phyloP scores from a whole-genome alignment of 1,140 invertebrate genomes.

The Drosophila prosaltans region DNA sequence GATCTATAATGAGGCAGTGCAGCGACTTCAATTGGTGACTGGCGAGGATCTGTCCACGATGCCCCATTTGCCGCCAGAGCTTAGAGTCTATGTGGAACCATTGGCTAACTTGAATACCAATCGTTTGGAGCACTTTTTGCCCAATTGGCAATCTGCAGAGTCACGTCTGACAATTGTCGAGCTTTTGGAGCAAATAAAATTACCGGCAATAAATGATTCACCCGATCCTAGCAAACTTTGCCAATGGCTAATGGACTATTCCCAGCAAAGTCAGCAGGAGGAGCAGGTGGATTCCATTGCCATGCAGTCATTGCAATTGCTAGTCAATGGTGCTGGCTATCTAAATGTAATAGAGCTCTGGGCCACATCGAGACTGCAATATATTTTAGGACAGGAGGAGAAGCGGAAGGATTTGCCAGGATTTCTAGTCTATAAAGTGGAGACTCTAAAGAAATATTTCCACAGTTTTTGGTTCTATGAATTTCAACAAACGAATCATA shows the following conservation, averaged over 20 bases:
- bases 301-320: slow-evolving; percentile 42
- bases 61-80: slow-evolving; percentile 84
- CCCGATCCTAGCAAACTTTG: slow-evolving; percentile 16
- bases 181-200: slow-evolving; percentile 53
- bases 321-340: slow-evolving; percentile 38
- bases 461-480: slow-evolving; percentile 52
- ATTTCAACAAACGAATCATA: slow-evolving; percentile 22
- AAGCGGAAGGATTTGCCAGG: slow-evolving; percentile 12
- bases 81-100: slow-evolving; percentile 83
- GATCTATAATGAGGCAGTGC: slow-evolving; percentile 87
- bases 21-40: slow-evolving; percentile 86
- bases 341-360: slow-evolving; percentile 52
- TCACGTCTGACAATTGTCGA: slow-evolving; percentile 23
- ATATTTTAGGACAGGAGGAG: slow-evolving; percentile 5
- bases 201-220: slow-evolving; percentile 36
- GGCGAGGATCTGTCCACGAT: slow-evolving; percentile 84
- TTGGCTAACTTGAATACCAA: slow-evolving; percentile 66
- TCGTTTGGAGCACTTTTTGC: slow-evolving; percentile 85
- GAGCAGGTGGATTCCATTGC: slow-evolving; percentile 34
- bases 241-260: slow-evolving; percentile 64
- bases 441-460: slow-evolving; percentile 29
- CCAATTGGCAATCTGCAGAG: slow-evolving; percentile 83
- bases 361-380: slow-evolving; percentile 41
- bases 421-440: slow-evolving; percentile 29
- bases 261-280: slow-evolving; percentile 37